Evolutionary conservation across 2,797 vertebrate genomes (phyloP).

Genomic region (Aplochiton taeniatus): DNA sequence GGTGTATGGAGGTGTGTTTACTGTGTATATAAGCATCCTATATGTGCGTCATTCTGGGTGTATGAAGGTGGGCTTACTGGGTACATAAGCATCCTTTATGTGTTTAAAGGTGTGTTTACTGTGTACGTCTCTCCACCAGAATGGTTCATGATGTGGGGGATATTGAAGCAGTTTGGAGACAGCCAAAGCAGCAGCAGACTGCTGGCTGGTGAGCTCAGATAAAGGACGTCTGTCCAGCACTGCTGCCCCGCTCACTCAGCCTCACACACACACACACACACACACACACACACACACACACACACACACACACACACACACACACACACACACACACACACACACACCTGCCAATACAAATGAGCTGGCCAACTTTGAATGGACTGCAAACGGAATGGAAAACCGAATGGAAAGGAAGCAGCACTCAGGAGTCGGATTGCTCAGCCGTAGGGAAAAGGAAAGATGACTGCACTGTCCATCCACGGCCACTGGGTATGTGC

Average conservation of each 20-base stretch:
- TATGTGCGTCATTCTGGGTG: too few species aligned
- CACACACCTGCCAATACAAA: not conserved
- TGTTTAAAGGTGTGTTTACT: too few species aligned
- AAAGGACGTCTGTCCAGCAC: not conserved
- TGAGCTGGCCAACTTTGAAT: conserved; percentile 2
- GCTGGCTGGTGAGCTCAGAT: not conserved
- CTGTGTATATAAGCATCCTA: too few species aligned
- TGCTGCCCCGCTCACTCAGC: too few species aligned
- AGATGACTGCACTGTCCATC: not conserved
- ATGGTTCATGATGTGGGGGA: too few species aligned
- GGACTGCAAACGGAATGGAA: not conserved
- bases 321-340: not conserved
- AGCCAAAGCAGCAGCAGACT: not conserved
- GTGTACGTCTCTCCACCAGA: too few species aligned
- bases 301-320: not conserved
- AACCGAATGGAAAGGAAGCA: not conserved
- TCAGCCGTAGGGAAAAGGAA: not conserved
- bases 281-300: not conserved
- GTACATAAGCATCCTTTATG: too few species aligned
- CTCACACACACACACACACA: not conserved
- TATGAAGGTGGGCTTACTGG: too few species aligned
- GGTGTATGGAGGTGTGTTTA: too few species aligned
- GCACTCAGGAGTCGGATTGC: not conserved
- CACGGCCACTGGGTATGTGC: too few species aligned
- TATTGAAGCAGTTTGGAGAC: too few species aligned